Base-by-base conservation (phyloP, 2,113 vertebrate species). In the Nycticryphes semicollaris region DNA sequence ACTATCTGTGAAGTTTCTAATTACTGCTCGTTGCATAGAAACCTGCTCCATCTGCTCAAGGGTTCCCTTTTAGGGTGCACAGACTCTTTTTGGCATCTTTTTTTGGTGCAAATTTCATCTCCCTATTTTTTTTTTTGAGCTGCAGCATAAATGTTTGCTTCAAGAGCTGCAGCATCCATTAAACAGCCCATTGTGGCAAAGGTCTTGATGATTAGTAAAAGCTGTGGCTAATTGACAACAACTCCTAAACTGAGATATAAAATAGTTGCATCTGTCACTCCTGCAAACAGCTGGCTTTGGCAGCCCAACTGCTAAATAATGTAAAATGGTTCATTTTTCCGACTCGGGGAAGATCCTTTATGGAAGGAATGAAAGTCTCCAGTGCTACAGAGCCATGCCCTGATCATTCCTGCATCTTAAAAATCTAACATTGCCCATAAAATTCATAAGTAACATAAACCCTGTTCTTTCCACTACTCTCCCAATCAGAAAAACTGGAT, bases 381-480 rank as follows among this genome's bases (percentile, higher is more conserved):
- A 0, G 54, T 85, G 68, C 70, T 75, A 90, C 27, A 54, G 76
- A 87, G 77, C 59, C 64, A 28, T 84, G 78, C 91, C 88, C 92
- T 67, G 67, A 92, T 88, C 87, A 88, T 84, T 80, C 64, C 68
- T 59, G 76, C 75, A 62, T 63, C 88, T 90, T 80, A 88, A 95
- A 95, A 80, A 73, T 43, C 91, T 69, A 92, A 79, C 67, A 69
- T 31, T 59, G 67, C 51, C 68, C 93, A 94, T 94, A 86, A 90
- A 95, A 77, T 56, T 83, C 75, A 27, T 86, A 91, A 96, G 94
- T 88, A 97, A 92, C 77, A 77, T 69, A 94, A 93, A 88, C 56
- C 22, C 59, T 51, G 14, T 13, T 95, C 93, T 60, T 96, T 81
- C 77, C 19, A 73, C 72, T 84, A 73, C 59, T 88, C 88, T 96